These are phyloP conservation scores for Pedetes capensis DNA, from an alignment of 2,113 vertebrate species.

Conservation along the genomic window DNA sequence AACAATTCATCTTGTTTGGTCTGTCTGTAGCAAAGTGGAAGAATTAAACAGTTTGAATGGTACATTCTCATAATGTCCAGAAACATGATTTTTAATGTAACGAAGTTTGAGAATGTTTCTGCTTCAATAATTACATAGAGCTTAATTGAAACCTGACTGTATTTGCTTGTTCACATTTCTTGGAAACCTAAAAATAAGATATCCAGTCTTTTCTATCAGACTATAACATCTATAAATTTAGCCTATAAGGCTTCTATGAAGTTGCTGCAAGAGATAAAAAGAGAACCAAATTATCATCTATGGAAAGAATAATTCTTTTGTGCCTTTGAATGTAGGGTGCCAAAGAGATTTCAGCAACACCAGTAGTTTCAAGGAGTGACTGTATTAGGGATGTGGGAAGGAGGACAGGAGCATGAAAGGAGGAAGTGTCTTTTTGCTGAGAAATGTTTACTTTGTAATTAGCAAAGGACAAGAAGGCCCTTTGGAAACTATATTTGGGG, in stretches of 20 bases:
- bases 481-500: constrained; percentile 67
- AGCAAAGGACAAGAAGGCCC: constrained; percentile 59
- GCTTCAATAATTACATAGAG: background rate
- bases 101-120: background rate
- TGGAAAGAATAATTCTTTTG: constrained; percentile 58
- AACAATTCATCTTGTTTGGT: background rate
- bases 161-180: background rate
- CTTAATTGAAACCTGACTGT: background rate
- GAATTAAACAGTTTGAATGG: background rate
- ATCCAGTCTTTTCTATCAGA: background rate
- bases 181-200: background rate
- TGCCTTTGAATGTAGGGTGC: constrained; percentile 29
- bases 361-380: constrained; percentile 47
- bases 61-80: background rate
- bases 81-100: constrained; percentile 15
- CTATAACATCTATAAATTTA: background rate
- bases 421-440: constrained; percentile 67
- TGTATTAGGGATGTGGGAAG: background rate
- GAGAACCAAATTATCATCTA: constrained; percentile 41
- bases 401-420: constrained; percentile 46
- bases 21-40: background rate
- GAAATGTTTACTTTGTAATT: constrained; percentile 77
- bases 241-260: background rate
- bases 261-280: constrained; percentile 27
- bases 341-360: constrained; percentile 51